Evolutionary conservation across 1,140 invertebrate genomes (phyloP).

Genomic region (Sipha flava): DNA sequence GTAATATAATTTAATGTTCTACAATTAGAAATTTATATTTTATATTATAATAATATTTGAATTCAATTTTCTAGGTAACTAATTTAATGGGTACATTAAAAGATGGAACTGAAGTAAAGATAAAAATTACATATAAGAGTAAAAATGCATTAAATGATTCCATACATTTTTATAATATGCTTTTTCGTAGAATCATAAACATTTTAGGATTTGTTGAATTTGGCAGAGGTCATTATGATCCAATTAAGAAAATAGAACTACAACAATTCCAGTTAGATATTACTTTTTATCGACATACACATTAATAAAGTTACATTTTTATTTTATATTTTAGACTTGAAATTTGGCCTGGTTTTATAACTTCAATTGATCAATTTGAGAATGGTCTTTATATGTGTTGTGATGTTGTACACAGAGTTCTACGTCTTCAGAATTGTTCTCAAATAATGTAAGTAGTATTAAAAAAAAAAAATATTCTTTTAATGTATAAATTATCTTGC

Average conservation of each 20-base stretch:
- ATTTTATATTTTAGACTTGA: conserved; percentile 52
- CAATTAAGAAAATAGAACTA: conserved; percentile 56
- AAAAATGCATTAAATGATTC: conserved; percentile 57
- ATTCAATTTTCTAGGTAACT: neutral
- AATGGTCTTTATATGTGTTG: conserved; percentile 77
- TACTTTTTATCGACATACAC: neutral
- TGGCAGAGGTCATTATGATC: conserved; percentile 69
- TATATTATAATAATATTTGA: neutral
- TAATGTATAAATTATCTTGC: too few relatives aligned
- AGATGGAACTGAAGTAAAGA: neutral
- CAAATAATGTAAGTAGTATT: conserved; percentile 35
- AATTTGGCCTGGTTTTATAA: conserved; percentile 85
- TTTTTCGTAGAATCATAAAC: conserved; percentile 73
- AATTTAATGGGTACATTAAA: neutral
- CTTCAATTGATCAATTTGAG: conserved; percentile 72
- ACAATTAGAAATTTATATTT: neutral
- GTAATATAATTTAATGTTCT: conserved; percentile 42
- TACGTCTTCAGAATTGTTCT: conserved; percentile 50
- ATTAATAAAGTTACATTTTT: neutral
- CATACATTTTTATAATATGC: conserved; percentile 75
- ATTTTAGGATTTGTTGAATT: conserved; percentile 65
- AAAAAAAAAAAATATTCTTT: too few relatives aligned
- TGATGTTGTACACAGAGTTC: conserved; percentile 74
- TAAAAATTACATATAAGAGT: conserved; percentile 55
- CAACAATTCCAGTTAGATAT: conserved; percentile 56